A percentile compares a stretch with the other conserved stretches of the same genome.
Conservation (phyloP, 2,888 invertebrate species). For the Rambutsinella grinnellia region DNA sequence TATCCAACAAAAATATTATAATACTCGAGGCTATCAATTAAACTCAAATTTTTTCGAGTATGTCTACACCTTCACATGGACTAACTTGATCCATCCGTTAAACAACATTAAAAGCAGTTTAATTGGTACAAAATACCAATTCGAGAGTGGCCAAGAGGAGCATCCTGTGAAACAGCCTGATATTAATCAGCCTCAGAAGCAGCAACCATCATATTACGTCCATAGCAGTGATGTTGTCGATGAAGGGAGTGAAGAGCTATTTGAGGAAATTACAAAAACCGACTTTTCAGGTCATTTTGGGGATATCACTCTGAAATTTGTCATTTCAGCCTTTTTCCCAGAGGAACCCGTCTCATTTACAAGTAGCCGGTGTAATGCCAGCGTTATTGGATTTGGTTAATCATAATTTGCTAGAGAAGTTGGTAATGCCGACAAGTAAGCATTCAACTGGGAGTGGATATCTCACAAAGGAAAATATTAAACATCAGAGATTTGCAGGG, state of each 20-base stretch:
- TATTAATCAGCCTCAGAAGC: too few species aligned
- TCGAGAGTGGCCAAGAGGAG: too few species aligned
- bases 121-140: not conserved
- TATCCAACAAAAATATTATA: slow-evolving; percentile 55
- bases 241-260: slow-evolving; percentile 29
- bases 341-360: slow-evolving; percentile 49
- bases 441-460: not conserved
- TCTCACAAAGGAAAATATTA: slow-evolving; percentile 5
- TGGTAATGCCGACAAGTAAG: not conserved
- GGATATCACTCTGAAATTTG: slow-evolving; percentile 51
- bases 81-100: slow-evolving; percentile 42
- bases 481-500: slow-evolving; percentile 28
- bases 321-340: slow-evolving; percentile 58
- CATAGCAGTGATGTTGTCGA: not conserved
- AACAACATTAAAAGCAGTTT: slow-evolving; percentile 29
- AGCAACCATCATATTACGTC: not conserved
- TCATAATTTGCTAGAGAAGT: slow-evolving; percentile 19
- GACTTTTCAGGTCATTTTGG: slow-evolving; percentile 42
- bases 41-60: slow-evolving; percentile 53
- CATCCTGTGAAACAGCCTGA: too few species aligned
- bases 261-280: slow-evolving; percentile 34
- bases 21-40: slow-evolving; percentile 38
- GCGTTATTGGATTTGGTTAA: slow-evolving; percentile 17
- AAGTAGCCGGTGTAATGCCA: slow-evolving; percentile 31
- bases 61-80: slow-evolving; percentile 60